Conservation (phyloP, 2,888 invertebrate genomes). For the Phortica okadai region DNA sequence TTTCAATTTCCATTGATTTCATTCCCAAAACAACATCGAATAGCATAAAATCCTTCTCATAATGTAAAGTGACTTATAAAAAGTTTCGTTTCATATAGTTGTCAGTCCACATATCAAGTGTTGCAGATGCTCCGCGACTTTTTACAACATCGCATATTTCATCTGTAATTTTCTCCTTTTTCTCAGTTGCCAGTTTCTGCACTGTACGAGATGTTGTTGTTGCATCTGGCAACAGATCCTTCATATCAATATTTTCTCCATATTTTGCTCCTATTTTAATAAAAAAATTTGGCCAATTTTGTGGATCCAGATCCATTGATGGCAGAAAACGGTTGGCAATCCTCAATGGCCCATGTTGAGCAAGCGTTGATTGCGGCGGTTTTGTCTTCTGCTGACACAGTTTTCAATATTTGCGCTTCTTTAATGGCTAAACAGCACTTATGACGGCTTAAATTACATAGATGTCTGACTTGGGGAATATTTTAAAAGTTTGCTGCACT, state of each 20-base stretch:
- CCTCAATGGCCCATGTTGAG: constrained; percentile 43
- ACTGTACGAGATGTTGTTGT: constrained; percentile 37
- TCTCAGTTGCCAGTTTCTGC: constrained; percentile 35
- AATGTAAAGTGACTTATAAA: no score
- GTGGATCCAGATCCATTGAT: constrained; percentile 40
- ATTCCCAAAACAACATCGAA: no score
- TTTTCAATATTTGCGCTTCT: constrained; percentile 30
- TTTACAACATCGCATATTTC: constrained; percentile 32
- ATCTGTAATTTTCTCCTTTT: constrained; percentile 11
- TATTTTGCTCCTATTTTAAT: constrained; percentile 43
- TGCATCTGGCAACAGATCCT: constrained; percentile 47
- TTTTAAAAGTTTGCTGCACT: constrained; percentile 31
- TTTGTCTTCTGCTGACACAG: constrained; percentile 38
- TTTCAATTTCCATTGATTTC: no score
- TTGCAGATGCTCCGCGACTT: no score
- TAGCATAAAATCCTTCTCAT: no score
- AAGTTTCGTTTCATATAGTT: no score
- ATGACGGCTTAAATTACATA: constrained; percentile 45
- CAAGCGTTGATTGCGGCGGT: constrained; percentile 36
- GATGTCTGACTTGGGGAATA: constrained; percentile 36
- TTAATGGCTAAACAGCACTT: constrained; percentile 44
- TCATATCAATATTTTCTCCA: constrained; percentile 13
- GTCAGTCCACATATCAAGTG: background rate
- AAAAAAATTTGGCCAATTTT: constrained; percentile 41
- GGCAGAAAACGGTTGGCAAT: constrained; percentile 45